Conservation (phyloP, 2,797 vertebrate genomes). For the Chelonia mydas region DNA sequence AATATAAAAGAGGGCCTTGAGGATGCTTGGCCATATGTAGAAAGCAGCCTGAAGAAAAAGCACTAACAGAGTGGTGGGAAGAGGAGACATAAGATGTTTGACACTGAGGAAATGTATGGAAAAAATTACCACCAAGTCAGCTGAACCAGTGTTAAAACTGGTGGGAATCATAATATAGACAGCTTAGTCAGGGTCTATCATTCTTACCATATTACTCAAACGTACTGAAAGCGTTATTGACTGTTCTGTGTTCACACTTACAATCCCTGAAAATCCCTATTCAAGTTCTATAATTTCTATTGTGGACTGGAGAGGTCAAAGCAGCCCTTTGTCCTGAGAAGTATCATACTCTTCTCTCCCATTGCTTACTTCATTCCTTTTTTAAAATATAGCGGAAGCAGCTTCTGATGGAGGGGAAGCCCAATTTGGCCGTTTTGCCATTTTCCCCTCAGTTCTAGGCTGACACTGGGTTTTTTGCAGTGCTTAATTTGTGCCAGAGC, state of each 20-base stretch:
- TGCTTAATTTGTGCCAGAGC: too few species aligned
- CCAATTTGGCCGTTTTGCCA: not conserved
- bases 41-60: not conserved
- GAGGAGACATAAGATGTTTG: not conserved
- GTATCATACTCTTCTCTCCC: not conserved
- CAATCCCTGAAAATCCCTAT: not conserved
- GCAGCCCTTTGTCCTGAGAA: not conserved
- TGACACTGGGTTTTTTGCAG: not conserved
- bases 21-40: not conserved
- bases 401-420: not conserved
- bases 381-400: not conserved
- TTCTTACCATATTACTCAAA: not conserved
- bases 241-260: not conserved
- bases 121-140: not conserved
- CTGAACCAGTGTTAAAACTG: not conserved
- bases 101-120: not conserved
- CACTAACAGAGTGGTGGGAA: not conserved
- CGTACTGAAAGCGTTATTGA: not conserved
- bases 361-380: not conserved
- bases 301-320: not conserved
- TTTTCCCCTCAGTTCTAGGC: not conserved
- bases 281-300: not conserved
- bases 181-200: not conserved
- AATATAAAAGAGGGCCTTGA: not conserved
- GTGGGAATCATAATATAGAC: not conserved